Evolutionary conservation across 2,113 vertebrate species (phyloP).

Genomic region (Microcebus lehilahytsara): DNA sequence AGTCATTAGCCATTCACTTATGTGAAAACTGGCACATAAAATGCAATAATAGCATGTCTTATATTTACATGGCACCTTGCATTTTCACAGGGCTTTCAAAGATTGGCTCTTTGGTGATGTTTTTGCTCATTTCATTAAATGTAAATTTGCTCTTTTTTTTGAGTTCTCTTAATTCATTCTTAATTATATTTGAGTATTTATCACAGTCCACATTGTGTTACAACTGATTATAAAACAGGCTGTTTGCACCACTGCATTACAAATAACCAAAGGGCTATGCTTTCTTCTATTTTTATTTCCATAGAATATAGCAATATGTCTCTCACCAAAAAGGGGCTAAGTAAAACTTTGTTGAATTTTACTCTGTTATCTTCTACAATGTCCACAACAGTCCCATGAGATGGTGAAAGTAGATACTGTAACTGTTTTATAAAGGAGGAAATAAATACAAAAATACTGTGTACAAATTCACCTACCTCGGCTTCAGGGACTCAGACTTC

Average conservation of each 20-base stretch:
- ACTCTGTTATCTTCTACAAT: not conserved
- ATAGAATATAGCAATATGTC: not conserved
- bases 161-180: not conserved
- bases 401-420: not conserved
- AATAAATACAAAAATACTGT: not conserved
- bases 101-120: not conserved
- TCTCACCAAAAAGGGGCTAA: conserved; percentile 9
- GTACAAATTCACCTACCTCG: conserved; percentile 1
- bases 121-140: not conserved
- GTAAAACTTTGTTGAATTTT: conserved; percentile 18
- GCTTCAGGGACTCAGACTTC: not conserved
- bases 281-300: conserved; percentile 52
- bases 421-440: conserved; percentile 20
- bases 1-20: not conserved
- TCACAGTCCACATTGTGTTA: not conserved
- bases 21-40: not conserved
- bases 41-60: not conserved
- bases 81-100: not conserved
- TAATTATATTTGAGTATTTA: conserved; percentile 16
- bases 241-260: not conserved
- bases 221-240: conserved; percentile 20
- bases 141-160: not conserved
- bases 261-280: not conserved
- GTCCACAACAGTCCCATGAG: not conserved
- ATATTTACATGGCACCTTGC: not conserved